Evolutionary conservation across 1,140 invertebrate genomes (phyloP), one percentile per base, ranked within the genome.

Genomic region (Cotesia chilonis): DNA sequence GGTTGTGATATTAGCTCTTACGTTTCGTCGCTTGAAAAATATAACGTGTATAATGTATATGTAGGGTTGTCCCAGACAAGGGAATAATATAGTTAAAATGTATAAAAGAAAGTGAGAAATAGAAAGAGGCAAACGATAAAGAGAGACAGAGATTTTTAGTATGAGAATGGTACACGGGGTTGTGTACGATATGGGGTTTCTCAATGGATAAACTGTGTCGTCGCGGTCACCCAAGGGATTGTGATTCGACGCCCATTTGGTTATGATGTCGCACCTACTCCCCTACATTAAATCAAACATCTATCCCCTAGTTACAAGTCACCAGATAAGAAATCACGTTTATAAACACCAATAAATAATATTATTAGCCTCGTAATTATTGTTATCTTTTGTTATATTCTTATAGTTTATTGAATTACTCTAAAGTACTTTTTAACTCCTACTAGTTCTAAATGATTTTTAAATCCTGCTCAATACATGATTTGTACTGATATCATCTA

Each of bases 121-220:
- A 10, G 14, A 63, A 37, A 71, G 41, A 51, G 9, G 47, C 36
- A 14, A n/a, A 61, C 57, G 55, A 74, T 63, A 74, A 54, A 52
- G 74, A 76, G 74, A 76, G 76, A 74, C 73, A 47, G 41, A 68
- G 54, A 41, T 20, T 54, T 66, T n/a, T 68, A 51, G 66, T 55
- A 38, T 63, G 36, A 63, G 35, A 63, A 20, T 54, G 20, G 65
- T 72, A 66, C 61, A 71, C 51, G 72, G 70, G 60, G 57, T 52
- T 57, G 37, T 37, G 59, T 59, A 67, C 47, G 67, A 73, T 73
- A 79, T 78, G 79, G 79, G 80, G 79, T 20, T 79, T 73, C 83
- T 83, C 83, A 79, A 87, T 87, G 85, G 85, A 87, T 86, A 87
- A 87, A 85, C 84, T 85, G 83, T 87, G 85, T 87, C 84, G 82